Evolutionary conservation across 2,797 vertebrate species (phyloP), one percentile per base, ranked within the genome.

Genomic region (Brachyrhaphis roseni): DNA sequence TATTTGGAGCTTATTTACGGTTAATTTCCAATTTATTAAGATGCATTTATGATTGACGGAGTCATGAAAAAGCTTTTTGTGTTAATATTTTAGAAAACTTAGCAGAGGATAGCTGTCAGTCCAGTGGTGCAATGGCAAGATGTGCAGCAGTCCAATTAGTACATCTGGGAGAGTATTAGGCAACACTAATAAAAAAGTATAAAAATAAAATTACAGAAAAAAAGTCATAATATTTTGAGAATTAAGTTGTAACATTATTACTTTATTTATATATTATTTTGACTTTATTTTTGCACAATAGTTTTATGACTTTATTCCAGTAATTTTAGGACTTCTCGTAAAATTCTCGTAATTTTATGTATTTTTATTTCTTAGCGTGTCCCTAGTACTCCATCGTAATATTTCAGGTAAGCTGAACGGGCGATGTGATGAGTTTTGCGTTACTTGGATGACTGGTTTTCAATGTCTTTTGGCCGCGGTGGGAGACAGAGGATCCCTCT

Each of bases 361-460:
- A n/a, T 55, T 55, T 26, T 11, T 55, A 11, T 55, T 55, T 55
- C 26, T 55, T 1, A n/a, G 2, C 10, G 2, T 51, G 49, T 20
- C 20, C 49, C 49, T 51, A 23, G 8, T 8, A 8, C 49, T 51
- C 49, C 49, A 23, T 51, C 7, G 49, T 51, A 51, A 51, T 51
- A 51, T 51, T 73, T 47, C 46, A 74, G 45, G 62, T 39, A 16
- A 72, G 45, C 71, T 34, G 31, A 57, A 1, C 13, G 53, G 13
- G 26, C 5, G 73, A n/a, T 15, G 23, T 4, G 23, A 74, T 28
- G 49, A 74, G 51, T 74, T 53, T 53, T 36, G 20, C 5, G 2
- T 74, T 74, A 10, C 41, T 57, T 41, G 73, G 51, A 74, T 74
- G 23, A 57, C 51, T 41, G 23, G 34, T 74, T 74, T 74, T 4